Evolutionary conservation across 2,113 vertebrate species (phyloP), one percentile per base, ranked within the genome.

Genomic region (Sebastes fasciatus): DNA sequence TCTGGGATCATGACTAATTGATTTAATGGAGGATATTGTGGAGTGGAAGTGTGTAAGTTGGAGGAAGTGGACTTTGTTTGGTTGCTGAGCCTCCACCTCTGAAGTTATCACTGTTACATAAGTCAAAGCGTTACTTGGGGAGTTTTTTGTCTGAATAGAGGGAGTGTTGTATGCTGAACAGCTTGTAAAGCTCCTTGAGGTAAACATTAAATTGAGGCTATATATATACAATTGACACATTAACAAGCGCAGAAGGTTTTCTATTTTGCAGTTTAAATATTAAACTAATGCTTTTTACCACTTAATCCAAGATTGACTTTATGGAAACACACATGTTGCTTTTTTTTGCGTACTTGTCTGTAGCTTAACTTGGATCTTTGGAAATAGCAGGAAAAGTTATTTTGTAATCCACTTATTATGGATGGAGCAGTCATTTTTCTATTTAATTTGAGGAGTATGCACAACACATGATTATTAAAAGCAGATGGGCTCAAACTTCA

Each of bases 1-100:
- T 77, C 21, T 52, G 72, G 74, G 80, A 86, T 90, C 76, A 80
- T 91, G 88, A 89, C 83, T 86, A 89, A 91, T 86, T 91, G 88
- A 89, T 91, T 91, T 87, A 85, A 89, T 89, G 89, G 85, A 63
- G 73, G 82, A 21, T 83, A 58, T 55, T 84, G 79, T 80, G 72
- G 74, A 61, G 77, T 55, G 67, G 63, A 86, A 57, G 87, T 67
- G 51, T 21, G 57, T 42, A 60, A 82, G 60, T 77, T 77, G 57
- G 79, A 89, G 82, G 82, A 80, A 72, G 84, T 83, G 45, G 63
- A 65, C 40, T 42, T 84, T 66, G 51, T 67, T 72, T 58, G 46
- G 51, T 60, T 72, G 54, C 58, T 61, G 67, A 43, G 16, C 57
- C 42, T 49, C 8, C n/a, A 65, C 26, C 23, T 45, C 60, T 63